A percentile compares a stretch with the other conserved stretches of the same genome.
Evolutionary conservation across 2,888 invertebrate genomes (phyloP).

Genomic region (Hipparchia semele): DNA sequence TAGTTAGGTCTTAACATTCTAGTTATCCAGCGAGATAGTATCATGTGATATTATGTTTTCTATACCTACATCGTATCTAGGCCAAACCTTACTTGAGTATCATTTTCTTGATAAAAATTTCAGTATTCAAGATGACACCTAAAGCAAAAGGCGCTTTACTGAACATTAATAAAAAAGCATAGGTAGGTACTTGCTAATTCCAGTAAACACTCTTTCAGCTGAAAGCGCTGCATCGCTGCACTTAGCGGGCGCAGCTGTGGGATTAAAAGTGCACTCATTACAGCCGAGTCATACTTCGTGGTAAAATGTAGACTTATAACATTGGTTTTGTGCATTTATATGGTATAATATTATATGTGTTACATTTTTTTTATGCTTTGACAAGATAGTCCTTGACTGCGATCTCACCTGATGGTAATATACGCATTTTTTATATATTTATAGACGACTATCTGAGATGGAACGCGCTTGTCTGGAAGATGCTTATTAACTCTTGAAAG

Average conservation of each 20-base stretch:
- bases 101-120: neutral
- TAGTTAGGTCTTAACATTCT: too few relatives aligned
- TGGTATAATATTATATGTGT: neutral
- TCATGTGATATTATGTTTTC: neutral
- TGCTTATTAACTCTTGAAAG: too few relatives aligned
- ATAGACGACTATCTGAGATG: too few relatives aligned
- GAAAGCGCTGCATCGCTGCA: constrained; percentile 52
- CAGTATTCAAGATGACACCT: neutral
- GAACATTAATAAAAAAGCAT: constrained; percentile 7
- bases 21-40: neutral
- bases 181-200: neutral
- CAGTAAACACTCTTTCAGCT: constrained; percentile 28
- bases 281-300: constrained; percentile 1
- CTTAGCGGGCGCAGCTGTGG: constrained; percentile 71
- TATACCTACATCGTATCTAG: neutral
- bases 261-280: constrained; percentile 65
- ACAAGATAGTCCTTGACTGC: too few relatives aligned
- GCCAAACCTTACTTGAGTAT: neutral
- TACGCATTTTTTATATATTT: too few relatives aligned
- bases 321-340: constrained; percentile 1
- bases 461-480: too few relatives aligned
- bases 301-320: neutral
- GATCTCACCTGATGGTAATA: too few relatives aligned
- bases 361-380: neutral
- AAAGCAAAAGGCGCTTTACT: constrained; percentile 18